Percentiles rank a stretch among this genome's conserved stretches.
These are phyloP conservation scores for Hippocampus mohnikei DNA, from an alignment of 2,113 vertebrate species.

Conservation along the genomic window DNA sequence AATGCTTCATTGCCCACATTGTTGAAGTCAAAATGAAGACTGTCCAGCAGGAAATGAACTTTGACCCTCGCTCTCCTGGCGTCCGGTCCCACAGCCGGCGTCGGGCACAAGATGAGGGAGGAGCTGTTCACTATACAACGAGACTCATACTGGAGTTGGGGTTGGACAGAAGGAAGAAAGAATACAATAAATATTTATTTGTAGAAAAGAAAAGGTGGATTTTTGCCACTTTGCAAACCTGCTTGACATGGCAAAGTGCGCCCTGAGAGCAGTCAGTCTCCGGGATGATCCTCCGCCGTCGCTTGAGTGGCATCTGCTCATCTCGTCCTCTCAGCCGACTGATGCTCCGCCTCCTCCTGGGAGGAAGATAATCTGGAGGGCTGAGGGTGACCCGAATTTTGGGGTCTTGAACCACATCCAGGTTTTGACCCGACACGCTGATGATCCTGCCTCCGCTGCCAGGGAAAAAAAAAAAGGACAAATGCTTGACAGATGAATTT, in stretches of 20 bases:
- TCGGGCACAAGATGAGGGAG: constrained; percentile 82
- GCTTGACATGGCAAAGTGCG: constrained; percentile 73
- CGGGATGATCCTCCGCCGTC: constrained; percentile 76
- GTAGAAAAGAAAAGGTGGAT: not conserved
- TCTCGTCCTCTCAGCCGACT: constrained; percentile 11
- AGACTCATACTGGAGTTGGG: constrained; percentile 76
- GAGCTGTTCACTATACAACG: constrained; percentile 82
- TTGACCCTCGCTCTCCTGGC: constrained; percentile 68
- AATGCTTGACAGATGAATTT: not conserved
- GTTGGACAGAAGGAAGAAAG: not conserved
- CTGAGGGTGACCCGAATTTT: constrained; percentile 84
- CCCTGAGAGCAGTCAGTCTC: constrained; percentile 75
- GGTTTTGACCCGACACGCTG: constrained; percentile 81
- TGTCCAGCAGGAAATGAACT: constrained; percentile 90
- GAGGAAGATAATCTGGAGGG: constrained; percentile 60
- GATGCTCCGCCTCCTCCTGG: constrained; percentile 45
- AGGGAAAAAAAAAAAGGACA: not conserved
- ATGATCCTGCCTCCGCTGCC: constrained; percentile 87
- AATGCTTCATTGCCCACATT: constrained; percentile 77
- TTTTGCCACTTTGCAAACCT: constrained; percentile 48
- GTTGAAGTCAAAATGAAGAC: constrained; percentile 87
- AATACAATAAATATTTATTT: not conserved
- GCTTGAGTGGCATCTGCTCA: constrained; percentile 43
- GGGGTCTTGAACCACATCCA: constrained; percentile 89
- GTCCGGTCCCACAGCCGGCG: constrained; percentile 80